phyloP scores from a whole-genome alignment of 2,113 vertebrate species.

The Colistium nudipinnis region DNA sequence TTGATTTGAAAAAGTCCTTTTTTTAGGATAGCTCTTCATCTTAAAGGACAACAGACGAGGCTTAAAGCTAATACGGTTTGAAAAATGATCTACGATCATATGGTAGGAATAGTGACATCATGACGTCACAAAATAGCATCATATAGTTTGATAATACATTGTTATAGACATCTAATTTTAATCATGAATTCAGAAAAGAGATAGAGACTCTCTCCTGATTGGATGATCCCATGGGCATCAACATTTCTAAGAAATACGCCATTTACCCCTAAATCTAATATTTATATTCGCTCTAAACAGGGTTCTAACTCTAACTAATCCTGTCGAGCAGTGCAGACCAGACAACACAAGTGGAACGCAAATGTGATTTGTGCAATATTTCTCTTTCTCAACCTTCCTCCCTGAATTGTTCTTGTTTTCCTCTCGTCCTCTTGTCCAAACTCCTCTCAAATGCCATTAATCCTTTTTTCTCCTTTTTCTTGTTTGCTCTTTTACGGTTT shows the following conservation, averaged over 20 bases:
- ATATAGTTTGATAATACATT: no score
- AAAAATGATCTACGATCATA: no score
- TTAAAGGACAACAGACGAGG: no score
- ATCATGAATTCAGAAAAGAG: no score
- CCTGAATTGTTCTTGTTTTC: conserved; percentile 5
- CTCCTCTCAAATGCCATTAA: conserved; percentile 23
- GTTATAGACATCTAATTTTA: no score
- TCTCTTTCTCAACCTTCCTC: not conserved
- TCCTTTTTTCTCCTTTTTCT: conserved; percentile 20
- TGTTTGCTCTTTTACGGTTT: conserved; percentile 43
- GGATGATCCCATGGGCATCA: not conserved
- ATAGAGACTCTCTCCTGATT: no score
- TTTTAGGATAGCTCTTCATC: no score
- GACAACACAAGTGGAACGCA: not conserved
- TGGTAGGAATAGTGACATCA: no score
- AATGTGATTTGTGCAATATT: conserved; percentile 4
- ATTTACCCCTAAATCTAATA: not conserved
- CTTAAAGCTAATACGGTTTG: no score
- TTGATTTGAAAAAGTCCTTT: no score
- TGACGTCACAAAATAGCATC: no score
- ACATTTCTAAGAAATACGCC: not conserved
- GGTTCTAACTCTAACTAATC: not conserved
- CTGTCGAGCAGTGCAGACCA: not conserved
- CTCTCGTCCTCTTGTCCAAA: conserved; percentile 11
- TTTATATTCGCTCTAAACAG: not conserved